Evolutionary conservation across 1,140 invertebrate species (phyloP).

Genomic region (Phymorhynchus buccinoides): DNA sequence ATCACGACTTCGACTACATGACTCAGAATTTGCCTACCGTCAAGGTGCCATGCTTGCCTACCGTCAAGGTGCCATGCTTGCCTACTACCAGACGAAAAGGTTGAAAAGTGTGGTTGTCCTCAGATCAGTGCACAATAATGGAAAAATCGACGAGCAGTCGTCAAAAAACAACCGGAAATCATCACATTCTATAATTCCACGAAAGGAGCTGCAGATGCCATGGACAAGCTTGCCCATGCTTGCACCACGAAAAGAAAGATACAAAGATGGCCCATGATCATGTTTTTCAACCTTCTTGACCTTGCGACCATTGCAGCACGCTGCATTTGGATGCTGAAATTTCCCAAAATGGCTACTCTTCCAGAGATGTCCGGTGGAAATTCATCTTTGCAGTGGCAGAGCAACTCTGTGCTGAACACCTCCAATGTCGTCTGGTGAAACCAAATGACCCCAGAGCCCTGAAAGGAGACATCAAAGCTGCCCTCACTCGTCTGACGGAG

Average conservation of each 20-base stretch:
- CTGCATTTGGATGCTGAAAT: conserved; percentile 40
- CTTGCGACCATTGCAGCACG: conserved; percentile 39
- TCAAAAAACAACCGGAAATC: conserved; percentile 71
- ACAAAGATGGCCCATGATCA: conserved; percentile 51
- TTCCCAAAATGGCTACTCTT: neutral
- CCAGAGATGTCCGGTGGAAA: too few relatives aligned
- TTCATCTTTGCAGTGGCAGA: neutral
- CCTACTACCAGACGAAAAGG: conserved; percentile 62
- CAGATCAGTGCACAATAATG: conserved; percentile 63
- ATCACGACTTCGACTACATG: neutral
- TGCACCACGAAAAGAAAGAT: conserved; percentile 48
- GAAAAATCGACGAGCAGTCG: conserved; percentile 29
- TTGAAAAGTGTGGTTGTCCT: conserved; percentile 66
- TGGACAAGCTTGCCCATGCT: conserved; percentile 54
- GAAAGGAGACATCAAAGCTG: neutral
- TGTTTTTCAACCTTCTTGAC: conserved; percentile 56
- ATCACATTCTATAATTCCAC: conserved; percentile 71
- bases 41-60: too few relatives aligned
- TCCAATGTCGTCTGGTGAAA: neutral
- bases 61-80: conserved; percentile 62
- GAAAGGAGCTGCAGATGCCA: conserved; percentile 74
- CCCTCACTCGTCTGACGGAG: neutral
- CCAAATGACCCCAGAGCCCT: neutral
- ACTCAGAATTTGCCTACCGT: conserved; percentile 44
- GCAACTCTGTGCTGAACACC: neutral